Evolutionary conservation across 2,888 invertebrate genomes (phyloP).

Genomic region (Malachius bipustulatus): DNA sequence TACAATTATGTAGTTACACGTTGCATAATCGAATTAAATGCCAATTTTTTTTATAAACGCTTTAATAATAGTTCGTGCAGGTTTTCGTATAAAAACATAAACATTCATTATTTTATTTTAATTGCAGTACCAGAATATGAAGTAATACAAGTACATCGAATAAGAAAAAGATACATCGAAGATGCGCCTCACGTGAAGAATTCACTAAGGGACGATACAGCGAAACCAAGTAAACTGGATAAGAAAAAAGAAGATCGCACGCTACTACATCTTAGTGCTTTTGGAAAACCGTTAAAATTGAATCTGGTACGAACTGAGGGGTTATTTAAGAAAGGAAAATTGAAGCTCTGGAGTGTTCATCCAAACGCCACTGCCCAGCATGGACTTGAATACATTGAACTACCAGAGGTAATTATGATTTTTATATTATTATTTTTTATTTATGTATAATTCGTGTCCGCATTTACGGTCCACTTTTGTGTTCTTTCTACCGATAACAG

Average conservation of each 20-base stretch:
- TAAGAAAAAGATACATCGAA: conserved; percentile 33
- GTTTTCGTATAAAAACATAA: not conserved
- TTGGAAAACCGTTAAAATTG: conserved; percentile 64
- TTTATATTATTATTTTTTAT: too few relatives aligned
- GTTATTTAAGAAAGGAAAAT: conserved; percentile 61
- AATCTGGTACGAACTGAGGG: conserved; percentile 64
- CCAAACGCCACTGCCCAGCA: conserved; percentile 66
- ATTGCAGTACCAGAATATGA: conserved; percentile 79
- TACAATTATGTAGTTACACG: too few relatives aligned
- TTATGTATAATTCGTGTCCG: too few relatives aligned
- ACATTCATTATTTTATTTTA: conserved; percentile 22
- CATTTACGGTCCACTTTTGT: too few relatives aligned
- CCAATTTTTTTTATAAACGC: too few relatives aligned
- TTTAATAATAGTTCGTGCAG: too few relatives aligned
- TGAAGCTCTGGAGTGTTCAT: conserved; percentile 73
- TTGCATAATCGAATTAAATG: too few relatives aligned
- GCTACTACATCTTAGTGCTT: conserved; percentile 64
- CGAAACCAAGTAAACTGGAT: conserved; percentile 31
- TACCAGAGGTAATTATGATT: conserved; percentile 51
- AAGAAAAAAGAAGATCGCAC: conserved; percentile 44
- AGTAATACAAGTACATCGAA: conserved; percentile 63
- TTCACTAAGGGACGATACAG: conserved; percentile 12
- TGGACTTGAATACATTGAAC: conserved; percentile 67
- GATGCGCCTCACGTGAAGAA: conserved; percentile 12
- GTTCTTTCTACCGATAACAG: too few relatives aligned